Evolutionary conservation across 2,113 vertebrate species (phyloP).

Genomic region (Cettia cetti): DNA sequence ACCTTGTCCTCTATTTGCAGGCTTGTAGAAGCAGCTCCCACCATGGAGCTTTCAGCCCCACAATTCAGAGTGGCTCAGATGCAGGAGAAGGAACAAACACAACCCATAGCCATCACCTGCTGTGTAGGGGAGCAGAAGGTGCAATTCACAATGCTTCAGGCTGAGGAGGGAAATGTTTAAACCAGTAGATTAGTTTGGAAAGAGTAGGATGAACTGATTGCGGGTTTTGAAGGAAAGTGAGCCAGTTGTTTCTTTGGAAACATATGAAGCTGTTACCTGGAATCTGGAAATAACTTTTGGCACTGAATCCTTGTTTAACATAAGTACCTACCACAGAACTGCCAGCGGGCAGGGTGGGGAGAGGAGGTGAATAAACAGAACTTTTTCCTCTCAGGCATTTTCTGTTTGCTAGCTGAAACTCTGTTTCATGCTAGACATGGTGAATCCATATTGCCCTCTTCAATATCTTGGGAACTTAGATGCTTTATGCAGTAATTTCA

Average conservation of each 20-base stretch:
- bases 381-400: background rate
- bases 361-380: background rate
- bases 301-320: background rate
- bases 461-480: background rate
- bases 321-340: constrained; percentile 31
- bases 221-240: background rate
- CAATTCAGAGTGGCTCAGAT: too few species aligned
- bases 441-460: background rate
- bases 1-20: background rate
- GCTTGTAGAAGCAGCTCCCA: background rate
- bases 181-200: background rate
- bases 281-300: constrained; percentile 2
- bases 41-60: background rate
- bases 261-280: background rate
- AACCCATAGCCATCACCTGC: background rate
- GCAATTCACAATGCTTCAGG: background rate
- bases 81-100: background rate
- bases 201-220: background rate
- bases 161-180: background rate
- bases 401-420: background rate
- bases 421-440: background rate
- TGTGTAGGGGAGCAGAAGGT: background rate
- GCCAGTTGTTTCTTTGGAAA: constrained; percentile 9
- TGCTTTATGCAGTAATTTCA: background rate
- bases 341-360: constrained; percentile 9